A percentile compares a stretch with the other conserved stretches of the same genome.
Conservation (phyloP, 64 coral and sea anemone genomes). For the Astreopora myriophthalma region DNA sequence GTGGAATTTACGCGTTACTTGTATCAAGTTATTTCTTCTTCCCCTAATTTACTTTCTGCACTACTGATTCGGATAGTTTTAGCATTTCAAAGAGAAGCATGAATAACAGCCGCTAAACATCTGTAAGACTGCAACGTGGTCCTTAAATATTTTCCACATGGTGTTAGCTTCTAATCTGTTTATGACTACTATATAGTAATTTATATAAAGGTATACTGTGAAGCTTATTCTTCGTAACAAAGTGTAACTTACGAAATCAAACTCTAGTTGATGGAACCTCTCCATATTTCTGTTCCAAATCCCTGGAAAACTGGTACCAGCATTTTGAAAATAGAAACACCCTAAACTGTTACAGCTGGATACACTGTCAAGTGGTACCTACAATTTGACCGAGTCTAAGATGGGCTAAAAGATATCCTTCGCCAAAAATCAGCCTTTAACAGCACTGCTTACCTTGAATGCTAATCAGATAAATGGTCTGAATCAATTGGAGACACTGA, state of each 20-base stretch:
- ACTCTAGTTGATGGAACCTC: background rate
- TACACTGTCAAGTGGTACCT: background rate
- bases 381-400: background rate
- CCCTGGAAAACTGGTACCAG: slow-evolving; percentile 41
- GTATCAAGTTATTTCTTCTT: no score
- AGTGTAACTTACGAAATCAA: no score
- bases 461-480: no score
- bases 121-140: background rate
- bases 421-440: no score
- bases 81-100: background rate
- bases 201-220: no score
- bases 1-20: no score
- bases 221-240: no score
- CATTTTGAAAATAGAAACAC: background rate
- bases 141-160: background rate
- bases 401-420: no score
- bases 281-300: background rate
- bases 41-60: background rate
- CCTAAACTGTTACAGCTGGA: background rate
- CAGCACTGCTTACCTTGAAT: no score
- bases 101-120: background rate
- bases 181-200: no score
- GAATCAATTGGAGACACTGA: no score
- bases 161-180: background rate
- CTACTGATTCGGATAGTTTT: background rate